Percentiles rank a stretch among this genome's conserved stretches.
phyloP scores from a whole-genome alignment of 2,888 invertebrate species.

The Acleris emargana region DNA sequence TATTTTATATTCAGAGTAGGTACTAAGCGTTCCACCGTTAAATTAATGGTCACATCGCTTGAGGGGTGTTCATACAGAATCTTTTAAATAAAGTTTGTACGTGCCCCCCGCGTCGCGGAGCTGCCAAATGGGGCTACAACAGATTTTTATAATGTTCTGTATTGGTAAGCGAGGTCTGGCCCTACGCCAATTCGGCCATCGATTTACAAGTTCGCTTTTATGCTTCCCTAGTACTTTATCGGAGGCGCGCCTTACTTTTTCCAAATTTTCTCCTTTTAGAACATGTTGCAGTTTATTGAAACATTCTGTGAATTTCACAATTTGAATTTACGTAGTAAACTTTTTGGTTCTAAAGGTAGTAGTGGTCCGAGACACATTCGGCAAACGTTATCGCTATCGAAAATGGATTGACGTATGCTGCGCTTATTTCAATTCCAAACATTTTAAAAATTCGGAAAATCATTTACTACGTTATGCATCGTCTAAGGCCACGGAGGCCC shows the following conservation, averaged over 20 bases:
- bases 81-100: constrained; percentile 77
- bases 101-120: constrained; percentile 60
- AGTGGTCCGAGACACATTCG: no score
- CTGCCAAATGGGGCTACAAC: constrained; percentile 80
- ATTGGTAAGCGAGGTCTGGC: constrained; percentile 79
- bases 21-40: constrained; percentile 58
- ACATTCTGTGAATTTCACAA: no score
- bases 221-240: constrained; percentile 70
- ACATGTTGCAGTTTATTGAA: not conserved
- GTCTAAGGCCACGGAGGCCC: no score
- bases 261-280: not conserved
- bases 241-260: constrained; percentile 33
- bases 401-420: no score
- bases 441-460: no score
- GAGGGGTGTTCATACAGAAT: constrained; percentile 68
- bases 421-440: no score
- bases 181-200: constrained; percentile 76
- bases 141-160: constrained; percentile 81
- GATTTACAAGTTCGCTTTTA: constrained; percentile 77
- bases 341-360: no score
- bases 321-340: no score
- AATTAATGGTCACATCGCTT: constrained; percentile 69
- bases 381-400: no score
- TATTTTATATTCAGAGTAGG: constrained; percentile 22
- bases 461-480: no score